A percentile compares a stretch with the other conserved stretches of the same genome.
Evolutionary conservation across 1,140 invertebrate genomes (phyloP).

Genomic region (Trichonephila inaurata): DNA sequence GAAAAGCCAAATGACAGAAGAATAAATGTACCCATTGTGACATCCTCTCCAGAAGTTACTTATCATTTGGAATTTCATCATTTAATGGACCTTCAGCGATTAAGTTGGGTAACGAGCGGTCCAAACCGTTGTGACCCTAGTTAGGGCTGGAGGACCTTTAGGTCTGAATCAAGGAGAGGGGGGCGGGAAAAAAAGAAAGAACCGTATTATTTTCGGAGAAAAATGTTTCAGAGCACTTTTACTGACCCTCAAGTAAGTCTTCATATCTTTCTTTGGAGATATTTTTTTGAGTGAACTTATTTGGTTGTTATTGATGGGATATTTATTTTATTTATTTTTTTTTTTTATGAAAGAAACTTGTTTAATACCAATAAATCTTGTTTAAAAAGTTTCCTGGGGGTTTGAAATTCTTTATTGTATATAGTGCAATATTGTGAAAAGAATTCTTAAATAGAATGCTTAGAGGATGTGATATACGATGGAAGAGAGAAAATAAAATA

Average conservation of each 20-base stretch:
- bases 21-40: conserved; percentile 9
- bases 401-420: too few relatives aligned
- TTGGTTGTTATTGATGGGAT: too few relatives aligned
- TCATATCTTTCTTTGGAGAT: not conserved
- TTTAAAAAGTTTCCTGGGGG: too few relatives aligned
- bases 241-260: not conserved
- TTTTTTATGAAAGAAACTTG: too few relatives aligned
- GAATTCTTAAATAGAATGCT: too few relatives aligned
- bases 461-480: too few relatives aligned
- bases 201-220: conserved; percentile 1
- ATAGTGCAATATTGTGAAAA: too few relatives aligned
- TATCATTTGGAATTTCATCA: conserved; percentile 65
- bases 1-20: conserved; percentile 1
- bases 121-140: conserved; percentile 25
- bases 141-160: conserved; percentile 1
- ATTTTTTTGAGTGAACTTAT: not conserved
- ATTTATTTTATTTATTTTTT: too few relatives aligned
- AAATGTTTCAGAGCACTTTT: not conserved
- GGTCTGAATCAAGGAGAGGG: not conserved
- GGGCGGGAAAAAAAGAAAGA: not conserved
- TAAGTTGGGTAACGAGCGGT: conserved; percentile 28
- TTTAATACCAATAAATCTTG: too few relatives aligned
- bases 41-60: conserved; percentile 57
- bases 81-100: conserved; percentile 25
- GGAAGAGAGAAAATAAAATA: too few relatives aligned